phyloP scores from a whole-genome alignment of 2,888 invertebrate genomes.

The Celastrina argiolus region DNA sequence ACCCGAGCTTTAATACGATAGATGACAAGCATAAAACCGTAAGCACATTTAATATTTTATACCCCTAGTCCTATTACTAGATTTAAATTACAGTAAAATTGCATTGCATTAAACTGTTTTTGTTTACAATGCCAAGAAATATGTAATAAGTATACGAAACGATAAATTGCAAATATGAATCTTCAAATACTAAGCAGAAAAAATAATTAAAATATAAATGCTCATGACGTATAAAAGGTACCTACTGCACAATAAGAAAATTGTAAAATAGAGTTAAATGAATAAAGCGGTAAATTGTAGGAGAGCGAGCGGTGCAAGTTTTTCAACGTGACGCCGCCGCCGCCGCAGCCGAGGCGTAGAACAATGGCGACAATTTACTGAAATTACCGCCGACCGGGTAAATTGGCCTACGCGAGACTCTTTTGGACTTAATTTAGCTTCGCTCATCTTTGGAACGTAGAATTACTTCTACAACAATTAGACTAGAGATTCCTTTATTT shows the following conservation, averaged over 20 bases:
- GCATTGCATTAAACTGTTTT: not conserved
- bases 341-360: slow-evolving; percentile 35
- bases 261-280: slow-evolving; percentile 26
- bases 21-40: slow-evolving; percentile 1
- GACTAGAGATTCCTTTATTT: not conserved
- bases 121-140: too few species aligned
- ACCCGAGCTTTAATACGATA: not conserved
- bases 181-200: not conserved
- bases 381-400: slow-evolving; percentile 47
- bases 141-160: too few species aligned
- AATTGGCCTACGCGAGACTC: slow-evolving; percentile 32
- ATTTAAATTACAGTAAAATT: not conserved
- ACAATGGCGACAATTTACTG: slow-evolving; percentile 65
- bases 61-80: not conserved
- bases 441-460: slow-evolving; percentile 19
- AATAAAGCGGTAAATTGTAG: slow-evolving; percentile 32
- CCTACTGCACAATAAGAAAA: slow-evolving; percentile 8
- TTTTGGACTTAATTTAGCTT: slow-evolving; percentile 29
- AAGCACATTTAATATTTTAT: slow-evolving; percentile 3
- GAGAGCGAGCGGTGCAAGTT: slow-evolving; percentile 32
- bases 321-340: slow-evolving; percentile 34
- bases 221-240: not conserved
- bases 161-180: not conserved
- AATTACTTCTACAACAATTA: slow-evolving; percentile 15
- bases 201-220: not conserved